phyloP scores from a whole-genome alignment of 2,797 vertebrate species.

The Parauchenoglanis ngamensis region DNA sequence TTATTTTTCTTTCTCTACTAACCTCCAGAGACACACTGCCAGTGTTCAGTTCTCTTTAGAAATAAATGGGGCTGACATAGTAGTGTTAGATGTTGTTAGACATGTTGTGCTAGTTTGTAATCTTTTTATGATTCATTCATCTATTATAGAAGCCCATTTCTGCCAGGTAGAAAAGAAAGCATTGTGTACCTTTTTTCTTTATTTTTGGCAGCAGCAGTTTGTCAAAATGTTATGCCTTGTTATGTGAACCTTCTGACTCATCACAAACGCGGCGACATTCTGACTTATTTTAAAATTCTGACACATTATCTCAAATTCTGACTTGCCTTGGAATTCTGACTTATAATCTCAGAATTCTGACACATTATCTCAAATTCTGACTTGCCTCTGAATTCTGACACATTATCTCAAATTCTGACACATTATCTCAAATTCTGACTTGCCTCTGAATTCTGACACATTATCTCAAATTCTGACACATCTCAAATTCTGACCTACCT shows the following conservation, averaged over 20 bases:
- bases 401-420: neutral
- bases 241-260: neutral
- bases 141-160: neutral
- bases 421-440: neutral
- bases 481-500: neutral
- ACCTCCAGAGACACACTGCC: neutral
- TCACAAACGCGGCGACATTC: neutral
- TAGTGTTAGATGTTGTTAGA: too few relatives aligned
- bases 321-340: neutral
- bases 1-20: neutral
- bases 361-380: neutral
- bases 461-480: neutral
- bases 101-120: neutral
- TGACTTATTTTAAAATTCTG: neutral
- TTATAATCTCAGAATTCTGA: neutral
- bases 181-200: neutral
- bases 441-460: neutral
- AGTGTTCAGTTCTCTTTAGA: neutral
- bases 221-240: neutral
- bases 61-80: neutral
- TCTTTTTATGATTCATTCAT: neutral
- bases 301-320: neutral
- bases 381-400: neutral
- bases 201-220: neutral
- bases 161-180: neutral